Evolutionary conservation across 2,888 invertebrate genomes (phyloP), one percentile per base, ranked within the genome.

Genomic region (Heliconius aoede): DNA sequence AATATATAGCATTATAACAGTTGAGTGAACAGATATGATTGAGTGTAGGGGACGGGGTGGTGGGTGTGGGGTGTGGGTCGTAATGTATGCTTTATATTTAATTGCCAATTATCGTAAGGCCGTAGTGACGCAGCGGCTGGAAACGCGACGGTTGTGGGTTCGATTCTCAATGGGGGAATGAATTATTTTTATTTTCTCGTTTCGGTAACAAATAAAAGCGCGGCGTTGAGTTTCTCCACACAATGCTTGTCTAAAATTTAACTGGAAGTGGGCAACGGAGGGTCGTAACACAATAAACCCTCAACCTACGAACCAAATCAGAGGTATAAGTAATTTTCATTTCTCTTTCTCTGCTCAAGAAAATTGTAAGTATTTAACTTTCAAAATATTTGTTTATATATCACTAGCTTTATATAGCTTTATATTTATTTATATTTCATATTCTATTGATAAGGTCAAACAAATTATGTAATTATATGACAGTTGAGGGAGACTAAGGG

Each of bases 21-120:
- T 82, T 85, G 88, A 88, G 82, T 79, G 87, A 82, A 76, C 86
- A 85, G 83, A 85, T 86, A 90, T 90, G 90, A 90, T 90, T 90
- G 88, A 87, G 85, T 82, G 80, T 77, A 80, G 81, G 81, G 76
- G 79, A 76, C 80, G 80, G 79, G 79, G 81, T 58, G 77, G 72
- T 36, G 76, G 77, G 78, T 32, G 75, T 58, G 75, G 76, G 58
- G 75, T 73, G 68, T 72, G 72, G 67, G 78, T 73, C 78, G 26
- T 36, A 61, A 72, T 79, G 78, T 77, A 79, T 79, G 82, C 68
- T 60, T 61, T 26, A 69, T 55, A 64, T 67, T 61, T 72, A 72
- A 72, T 72, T 72, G 72, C 60, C 72, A 61, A 61, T 72, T 72
- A 71, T 55, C 32, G 32, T n/a, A 18, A 32, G 8, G 15, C 3